phyloP scores from a whole-genome alignment of 2,113 vertebrate genomes.

The Podarcis muralis region DNA sequence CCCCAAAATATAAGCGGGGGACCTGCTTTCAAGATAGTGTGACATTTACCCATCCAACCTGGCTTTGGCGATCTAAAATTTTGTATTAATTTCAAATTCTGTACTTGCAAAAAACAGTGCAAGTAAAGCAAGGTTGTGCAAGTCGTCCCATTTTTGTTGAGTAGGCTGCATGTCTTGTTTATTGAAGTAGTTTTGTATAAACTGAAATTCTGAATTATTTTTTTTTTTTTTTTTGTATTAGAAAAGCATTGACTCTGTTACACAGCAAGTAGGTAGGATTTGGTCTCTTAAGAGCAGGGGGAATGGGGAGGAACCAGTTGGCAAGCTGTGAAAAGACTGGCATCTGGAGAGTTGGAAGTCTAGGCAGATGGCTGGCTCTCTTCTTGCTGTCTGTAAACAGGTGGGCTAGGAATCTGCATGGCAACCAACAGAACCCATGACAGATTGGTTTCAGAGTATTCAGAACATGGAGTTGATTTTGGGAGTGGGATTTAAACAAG shows the following conservation, averaged over 20 bases:
- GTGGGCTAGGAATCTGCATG: background rate
- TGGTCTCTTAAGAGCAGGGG: background rate
- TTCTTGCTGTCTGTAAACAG: background rate
- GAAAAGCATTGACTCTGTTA: background rate
- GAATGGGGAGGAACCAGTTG: background rate
- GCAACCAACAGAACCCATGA: background rate
- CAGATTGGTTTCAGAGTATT: background rate
- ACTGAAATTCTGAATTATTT: background rate
- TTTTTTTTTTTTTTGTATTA: no score
- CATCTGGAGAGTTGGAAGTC: background rate
- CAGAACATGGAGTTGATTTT: background rate
- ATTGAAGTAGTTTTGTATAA: background rate
- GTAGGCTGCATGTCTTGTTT: background rate
- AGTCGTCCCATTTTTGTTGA: background rate
- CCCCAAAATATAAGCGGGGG: background rate
- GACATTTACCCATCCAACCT: background rate
- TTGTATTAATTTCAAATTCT: background rate
- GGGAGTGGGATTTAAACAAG: no score
- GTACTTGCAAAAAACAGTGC: background rate
- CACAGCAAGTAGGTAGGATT: background rate
- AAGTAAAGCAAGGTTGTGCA: background rate
- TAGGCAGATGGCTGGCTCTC: background rate
- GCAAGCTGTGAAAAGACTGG: background rate
- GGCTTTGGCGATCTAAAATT: background rate
- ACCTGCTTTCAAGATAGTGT: background rate